A percentile compares a stretch with the other conserved stretches of the same genome.
phyloP scores from a whole-genome alignment of 2,113 vertebrate species.

The Neogale vison region DNA sequence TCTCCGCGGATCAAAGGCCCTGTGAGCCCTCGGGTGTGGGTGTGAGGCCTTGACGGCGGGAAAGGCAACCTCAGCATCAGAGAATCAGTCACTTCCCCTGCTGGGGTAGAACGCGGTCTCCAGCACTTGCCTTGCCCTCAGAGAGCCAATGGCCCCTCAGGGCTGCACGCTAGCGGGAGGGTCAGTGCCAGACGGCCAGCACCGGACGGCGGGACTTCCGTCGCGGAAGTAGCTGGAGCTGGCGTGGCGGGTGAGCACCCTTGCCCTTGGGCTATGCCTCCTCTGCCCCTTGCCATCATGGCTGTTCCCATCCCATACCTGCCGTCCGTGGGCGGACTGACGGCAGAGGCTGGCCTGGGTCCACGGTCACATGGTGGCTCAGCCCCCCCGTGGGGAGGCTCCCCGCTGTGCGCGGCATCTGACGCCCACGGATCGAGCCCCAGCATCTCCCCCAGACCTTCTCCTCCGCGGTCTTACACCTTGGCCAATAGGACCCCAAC shows the following conservation, averaged over 20 bases:
- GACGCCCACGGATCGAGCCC: fast-evolving
- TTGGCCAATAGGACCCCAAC: not conserved
- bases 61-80: fast-evolving
- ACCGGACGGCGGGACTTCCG: fast-evolving
- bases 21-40: not conserved
- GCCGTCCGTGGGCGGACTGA: fast-evolving
- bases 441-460: fast-evolving
- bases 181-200: fast-evolving
- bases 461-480: fast-evolving
- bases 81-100: not conserved
- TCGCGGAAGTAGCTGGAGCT: fast-evolving
- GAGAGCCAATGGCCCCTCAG: not conserved
- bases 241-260: not conserved
- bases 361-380: fast-evolving
- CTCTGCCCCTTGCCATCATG: too few relatives aligned
- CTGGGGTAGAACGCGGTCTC: not conserved
- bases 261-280: fast-evolving
- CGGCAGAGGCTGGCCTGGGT: not conserved
- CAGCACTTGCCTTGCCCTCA: fast-evolving
- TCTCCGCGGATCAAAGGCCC: too few relatives aligned
- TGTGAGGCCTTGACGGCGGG: not conserved
- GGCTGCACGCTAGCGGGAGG: fast-evolving
- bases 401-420: fast-evolving
- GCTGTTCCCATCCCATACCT: not conserved
- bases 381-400: fast-evolving